Evolutionary conservation across 2,888 invertebrate genomes (phyloP), one percentile per base, ranked within the genome.

Genomic region (Oegoconia quadripuncta): DNA sequence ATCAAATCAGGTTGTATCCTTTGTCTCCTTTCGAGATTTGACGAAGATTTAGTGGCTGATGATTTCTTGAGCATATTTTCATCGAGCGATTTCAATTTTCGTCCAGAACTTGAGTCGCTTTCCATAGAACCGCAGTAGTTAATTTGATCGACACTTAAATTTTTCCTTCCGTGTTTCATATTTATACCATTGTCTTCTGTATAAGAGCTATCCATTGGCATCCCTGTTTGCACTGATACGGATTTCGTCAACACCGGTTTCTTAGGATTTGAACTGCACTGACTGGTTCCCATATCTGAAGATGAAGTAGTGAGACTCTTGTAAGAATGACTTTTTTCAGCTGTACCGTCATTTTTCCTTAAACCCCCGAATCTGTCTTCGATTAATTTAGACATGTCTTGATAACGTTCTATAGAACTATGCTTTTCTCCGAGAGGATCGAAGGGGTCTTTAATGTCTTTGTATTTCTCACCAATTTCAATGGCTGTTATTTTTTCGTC

Each of bases 301-400:
- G 88, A 88, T 11, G 27, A 13, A 8, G 88, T 88, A 0, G 88
- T 87, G 1, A 88, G 67, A 46, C 87, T 87, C 50, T 88, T 88
- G 45, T 88, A 88, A 1, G 88, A 88, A 58, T 88, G 82, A 54
- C 86, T 86, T 36, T 88, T 88, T 47, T 88, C 88, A 5, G 86
- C 75, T 1, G 83, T 84, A 1, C 82, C 77, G 40, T 88, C 88
- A 41, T 74, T 80, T 44, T 84, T 87, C 36, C 81, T 71, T 5
- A 73, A 48, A 30, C 69, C 87, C 1, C 92, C 91, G 46, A 92
- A 92, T 54, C 89, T 88, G 52, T 92, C 92, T 64, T 92, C 92
- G 46, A 92, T 88, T 40, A 92, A 74, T 62, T 92, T 92, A 3
- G 92, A 89, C 92, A 92, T 92, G 51, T 92, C 92, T 63, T 92